Conservation (phyloP, 2,888 invertebrate species). For the Oligia strigilis region DNA sequence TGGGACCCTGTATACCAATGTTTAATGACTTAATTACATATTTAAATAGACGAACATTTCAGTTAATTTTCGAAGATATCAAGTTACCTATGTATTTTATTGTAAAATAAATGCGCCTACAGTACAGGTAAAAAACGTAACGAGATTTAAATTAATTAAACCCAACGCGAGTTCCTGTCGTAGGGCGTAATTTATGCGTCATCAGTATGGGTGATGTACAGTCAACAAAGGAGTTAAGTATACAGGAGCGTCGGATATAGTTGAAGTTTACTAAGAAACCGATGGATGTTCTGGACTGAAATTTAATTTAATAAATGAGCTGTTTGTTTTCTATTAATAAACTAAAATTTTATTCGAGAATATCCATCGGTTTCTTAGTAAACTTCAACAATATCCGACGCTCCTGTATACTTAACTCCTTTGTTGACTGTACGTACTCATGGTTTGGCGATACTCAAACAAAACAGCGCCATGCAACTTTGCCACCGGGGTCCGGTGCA, state of each 20-base stretch:
- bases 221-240: too few species aligned
- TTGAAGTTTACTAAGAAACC: too few species aligned
- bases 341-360: too few species aligned
- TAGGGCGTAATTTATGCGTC: background rate
- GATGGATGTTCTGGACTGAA: too few species aligned
- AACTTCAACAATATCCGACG: too few species aligned
- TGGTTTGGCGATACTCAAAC: background rate
- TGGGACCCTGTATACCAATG: background rate
- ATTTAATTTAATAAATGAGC: too few species aligned
- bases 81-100: background rate
- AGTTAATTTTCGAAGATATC: background rate
- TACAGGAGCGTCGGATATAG: too few species aligned
- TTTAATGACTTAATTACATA: background rate
- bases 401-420: too few species aligned
- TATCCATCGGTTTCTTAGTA: too few species aligned
- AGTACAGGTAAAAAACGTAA: background rate
- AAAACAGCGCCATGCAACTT: slow-evolving; percentile 1
- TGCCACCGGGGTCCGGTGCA: background rate
- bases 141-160: background rate
- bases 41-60: background rate
- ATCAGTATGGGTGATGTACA: slow-evolving; percentile 1
- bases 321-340: too few species aligned
- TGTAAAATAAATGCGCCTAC: background rate
- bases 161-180: background rate
- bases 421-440: too few species aligned